Evolutionary conservation across 2,888 invertebrate genomes (phyloP).

Genomic region (Leucophora obtusa): DNA sequence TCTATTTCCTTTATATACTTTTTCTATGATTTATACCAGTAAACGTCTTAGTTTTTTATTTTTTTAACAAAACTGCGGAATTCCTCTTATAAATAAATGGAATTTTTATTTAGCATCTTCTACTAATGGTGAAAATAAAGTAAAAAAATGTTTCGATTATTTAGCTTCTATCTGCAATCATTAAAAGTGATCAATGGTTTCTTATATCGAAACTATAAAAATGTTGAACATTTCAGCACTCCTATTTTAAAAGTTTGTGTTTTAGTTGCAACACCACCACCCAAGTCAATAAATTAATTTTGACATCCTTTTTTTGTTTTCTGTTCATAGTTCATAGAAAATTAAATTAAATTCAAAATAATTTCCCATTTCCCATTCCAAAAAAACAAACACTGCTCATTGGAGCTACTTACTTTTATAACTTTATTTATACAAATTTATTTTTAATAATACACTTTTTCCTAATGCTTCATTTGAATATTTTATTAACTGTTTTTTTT

Average conservation of each 20-base stretch:
- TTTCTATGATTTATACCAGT: slow-evolving; percentile 29
- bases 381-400: slow-evolving; percentile 31
- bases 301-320: slow-evolving; percentile 20
- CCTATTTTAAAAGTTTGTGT: slow-evolving; percentile 27
- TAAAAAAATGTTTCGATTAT: slow-evolving; percentile 1
- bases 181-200: slow-evolving; percentile 13
- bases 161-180: slow-evolving; percentile 4
- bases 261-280: slow-evolving; percentile 47
- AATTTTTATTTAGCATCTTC: slow-evolving; percentile 30
- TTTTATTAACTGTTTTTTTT: neutral
- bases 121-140: neutral
- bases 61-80: slow-evolving; percentile 43
- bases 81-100: slow-evolving; percentile 67
- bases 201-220: neutral
- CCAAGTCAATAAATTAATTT: slow-evolving; percentile 26
- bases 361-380: neutral
- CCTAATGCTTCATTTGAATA: neutral
- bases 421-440: too few relatives aligned
- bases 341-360: neutral
- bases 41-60: slow-evolving; percentile 38
- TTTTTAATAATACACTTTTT: neutral
- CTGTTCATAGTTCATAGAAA: slow-evolving; percentile 37
- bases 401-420: slow-evolving; percentile 27
- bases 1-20: slow-evolving; percentile 31
- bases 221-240: slow-evolving; percentile 51